These are phyloP conservation scores for Lordiphosa collinella DNA, from an alignment of 1,140 invertebrate species.

Conservation along the genomic window DNA sequence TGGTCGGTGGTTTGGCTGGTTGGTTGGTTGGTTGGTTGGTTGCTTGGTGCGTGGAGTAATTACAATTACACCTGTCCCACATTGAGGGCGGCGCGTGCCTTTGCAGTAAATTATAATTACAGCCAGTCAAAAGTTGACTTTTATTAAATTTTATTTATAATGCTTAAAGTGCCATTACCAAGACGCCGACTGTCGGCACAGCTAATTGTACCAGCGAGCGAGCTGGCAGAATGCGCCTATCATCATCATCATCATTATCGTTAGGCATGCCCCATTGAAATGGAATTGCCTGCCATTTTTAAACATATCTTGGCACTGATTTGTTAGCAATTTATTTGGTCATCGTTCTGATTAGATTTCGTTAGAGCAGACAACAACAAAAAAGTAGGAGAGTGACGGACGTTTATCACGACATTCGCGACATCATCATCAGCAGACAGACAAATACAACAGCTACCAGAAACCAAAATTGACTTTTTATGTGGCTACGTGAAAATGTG, in stretches of 20 bases:
- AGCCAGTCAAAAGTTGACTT: slow-evolving; percentile 68
- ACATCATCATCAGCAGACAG: slow-evolving; percentile 34
- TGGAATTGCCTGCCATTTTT: slow-evolving; percentile 1
- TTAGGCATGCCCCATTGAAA: slow-evolving; percentile 15
- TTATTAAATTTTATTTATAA: slow-evolving; percentile 76
- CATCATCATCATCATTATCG: slow-evolving; percentile 19
- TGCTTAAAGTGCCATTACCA: slow-evolving; percentile 64
- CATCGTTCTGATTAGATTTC: slow-evolving; percentile 63
- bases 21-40: slow-evolving; percentile 4
- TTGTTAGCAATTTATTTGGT: slow-evolving; percentile 63
- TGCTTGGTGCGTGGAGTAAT: slow-evolving; percentile 50
- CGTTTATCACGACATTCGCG: slow-evolving; percentile 67
- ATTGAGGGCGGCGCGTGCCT: slow-evolving; percentile 42
- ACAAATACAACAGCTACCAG: slow-evolving; percentile 32
- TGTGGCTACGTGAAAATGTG: slow-evolving; percentile 34
- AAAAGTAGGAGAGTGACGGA: slow-evolving; percentile 52
- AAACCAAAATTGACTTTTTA: slow-evolving; percentile 65
- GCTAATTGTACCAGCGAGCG: slow-evolving; percentile 43
- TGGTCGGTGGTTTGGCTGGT: too few relatives aligned
- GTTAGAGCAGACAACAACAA: background rate
- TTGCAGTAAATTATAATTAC: slow-evolving; percentile 72
- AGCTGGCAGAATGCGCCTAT: slow-evolving; percentile 16
- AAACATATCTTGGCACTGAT: slow-evolving; percentile 32
- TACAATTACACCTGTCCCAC: slow-evolving; percentile 70
- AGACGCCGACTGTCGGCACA: slow-evolving; percentile 19